Evolutionary conservation across 37 sponge, comb jelly and placozoan species (phyloP).

Genomic region (Spongilla lacustris): DNA sequence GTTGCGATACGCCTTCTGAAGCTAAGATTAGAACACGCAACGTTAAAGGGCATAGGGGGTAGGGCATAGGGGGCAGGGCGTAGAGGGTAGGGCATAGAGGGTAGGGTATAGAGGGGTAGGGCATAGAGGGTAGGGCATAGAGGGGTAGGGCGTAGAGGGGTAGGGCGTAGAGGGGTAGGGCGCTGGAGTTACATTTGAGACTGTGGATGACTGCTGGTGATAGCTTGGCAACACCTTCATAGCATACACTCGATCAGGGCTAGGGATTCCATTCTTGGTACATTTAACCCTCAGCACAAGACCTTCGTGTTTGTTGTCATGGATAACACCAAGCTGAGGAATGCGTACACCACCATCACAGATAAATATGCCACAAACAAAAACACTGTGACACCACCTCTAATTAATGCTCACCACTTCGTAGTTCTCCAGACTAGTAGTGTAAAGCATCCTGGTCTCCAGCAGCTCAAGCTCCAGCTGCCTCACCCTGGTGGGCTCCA

Average conservation of each 20-base stretch:
- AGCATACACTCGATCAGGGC: constrained; percentile 61
- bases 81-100: too few relatives aligned
- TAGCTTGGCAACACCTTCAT: constrained; percentile 77
- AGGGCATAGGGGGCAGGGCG: too few relatives aligned
- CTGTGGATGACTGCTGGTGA: not conserved
- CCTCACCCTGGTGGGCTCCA: not conserved
- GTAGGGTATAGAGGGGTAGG: too few relatives aligned
- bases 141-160: too few relatives aligned
- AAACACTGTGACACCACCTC: too few relatives aligned
- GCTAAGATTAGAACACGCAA: constrained; percentile 22
- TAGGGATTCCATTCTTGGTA: constrained; percentile 29
- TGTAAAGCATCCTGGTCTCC: constrained; percentile 82
- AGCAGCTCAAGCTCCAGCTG: constrained; percentile 57
- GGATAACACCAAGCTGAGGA: constrained; percentile 48
- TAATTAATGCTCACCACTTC: constrained; percentile 52
- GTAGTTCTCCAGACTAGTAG: constrained; percentile 73
- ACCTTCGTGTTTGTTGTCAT: constrained; percentile 36
- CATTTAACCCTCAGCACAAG: constrained; percentile 67
- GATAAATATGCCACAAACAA: too few relatives aligned
- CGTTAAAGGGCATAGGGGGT: not conserved
- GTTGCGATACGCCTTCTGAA: constrained; percentile 25
- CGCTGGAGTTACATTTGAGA: not conserved
- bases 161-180: too few relatives aligned
- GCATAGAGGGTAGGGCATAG: too few relatives aligned
- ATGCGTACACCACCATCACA: too few relatives aligned